These are phyloP conservation scores for Equus przewalskii DNA, from an alignment of 2,113 vertebrate species.

Conservation along the genomic window DNA sequence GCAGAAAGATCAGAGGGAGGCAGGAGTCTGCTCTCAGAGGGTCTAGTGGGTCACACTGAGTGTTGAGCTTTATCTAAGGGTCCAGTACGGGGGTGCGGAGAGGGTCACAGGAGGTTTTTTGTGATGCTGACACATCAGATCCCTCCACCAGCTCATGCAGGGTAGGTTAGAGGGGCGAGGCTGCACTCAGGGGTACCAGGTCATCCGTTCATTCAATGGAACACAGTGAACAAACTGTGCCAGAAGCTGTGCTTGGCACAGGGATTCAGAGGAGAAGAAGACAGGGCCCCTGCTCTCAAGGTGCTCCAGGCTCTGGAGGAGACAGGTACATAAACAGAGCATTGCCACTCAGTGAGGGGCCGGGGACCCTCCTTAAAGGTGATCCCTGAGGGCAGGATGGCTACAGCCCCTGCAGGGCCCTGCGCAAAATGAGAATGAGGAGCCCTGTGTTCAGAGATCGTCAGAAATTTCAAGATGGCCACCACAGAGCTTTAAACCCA, in stretches of 20 bases:
- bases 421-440: neutral
- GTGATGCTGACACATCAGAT: neutral
- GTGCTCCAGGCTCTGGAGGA: neutral
- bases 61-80: too few relatives aligned
- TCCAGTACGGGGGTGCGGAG: neutral
- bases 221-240: neutral
- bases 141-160: neutral
- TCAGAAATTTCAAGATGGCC: too few relatives aligned
- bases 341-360: neutral
- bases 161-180: accelerated
- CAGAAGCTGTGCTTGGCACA: neutral
- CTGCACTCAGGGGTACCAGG: neutral
- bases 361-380: accelerated
- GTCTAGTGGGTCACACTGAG: neutral
- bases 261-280: neutral
- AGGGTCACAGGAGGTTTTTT: too few relatives aligned
- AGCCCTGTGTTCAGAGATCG: neutral
- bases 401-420: neutral
- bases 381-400: neutral
- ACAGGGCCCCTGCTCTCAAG: neutral
- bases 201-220: neutral
- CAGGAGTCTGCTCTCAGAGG: neutral
- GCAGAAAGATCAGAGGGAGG: neutral
- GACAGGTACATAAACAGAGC: neutral
- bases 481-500: neutral